phyloP scores from a whole-genome alignment of 2,888 invertebrate genomes.

The Drosophila subquinaria region DNA sequence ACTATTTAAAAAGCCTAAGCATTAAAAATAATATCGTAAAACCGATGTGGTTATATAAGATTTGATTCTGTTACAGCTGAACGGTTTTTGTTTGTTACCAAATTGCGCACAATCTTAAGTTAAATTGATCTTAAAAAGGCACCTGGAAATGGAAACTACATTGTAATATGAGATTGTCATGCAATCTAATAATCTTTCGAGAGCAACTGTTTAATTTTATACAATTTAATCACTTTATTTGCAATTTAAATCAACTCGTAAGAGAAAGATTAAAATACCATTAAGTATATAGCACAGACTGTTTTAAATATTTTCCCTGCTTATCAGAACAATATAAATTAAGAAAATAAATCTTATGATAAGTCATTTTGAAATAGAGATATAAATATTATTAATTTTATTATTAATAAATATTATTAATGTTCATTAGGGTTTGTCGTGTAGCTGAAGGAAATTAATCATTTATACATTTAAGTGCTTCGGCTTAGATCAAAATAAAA shows the following conservation, averaged over 20 bases:
- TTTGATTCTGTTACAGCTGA: neutral
- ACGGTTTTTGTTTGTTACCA: conserved; percentile 5
- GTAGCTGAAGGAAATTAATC: neutral
- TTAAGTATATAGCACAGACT: neutral
- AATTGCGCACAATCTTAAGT: conserved; percentile 11
- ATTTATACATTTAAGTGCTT: neutral
- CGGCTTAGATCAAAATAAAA: neutral
- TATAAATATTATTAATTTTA: no score
- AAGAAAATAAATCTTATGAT: neutral
- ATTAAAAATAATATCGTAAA: neutral
- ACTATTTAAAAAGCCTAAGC: no score
- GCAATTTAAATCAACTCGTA: neutral
- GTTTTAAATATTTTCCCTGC: neutral
- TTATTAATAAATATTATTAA: no score
- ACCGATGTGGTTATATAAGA: neutral
- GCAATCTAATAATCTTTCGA: conserved; percentile 25
- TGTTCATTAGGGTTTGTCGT: neutral
- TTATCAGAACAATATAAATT: neutral
- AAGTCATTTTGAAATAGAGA: neutral
- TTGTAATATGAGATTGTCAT: conserved; percentile 9
- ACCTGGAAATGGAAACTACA: neutral
- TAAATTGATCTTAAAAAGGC: conserved; percentile 27
- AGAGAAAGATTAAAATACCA: conserved; percentile 1
- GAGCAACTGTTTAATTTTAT: conserved; percentile 16
- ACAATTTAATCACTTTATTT: conserved; percentile 21